These are phyloP conservation scores for Samia ricini DNA, from an alignment of 1,140 invertebrate genomes.

Conservation along the genomic window DNA sequence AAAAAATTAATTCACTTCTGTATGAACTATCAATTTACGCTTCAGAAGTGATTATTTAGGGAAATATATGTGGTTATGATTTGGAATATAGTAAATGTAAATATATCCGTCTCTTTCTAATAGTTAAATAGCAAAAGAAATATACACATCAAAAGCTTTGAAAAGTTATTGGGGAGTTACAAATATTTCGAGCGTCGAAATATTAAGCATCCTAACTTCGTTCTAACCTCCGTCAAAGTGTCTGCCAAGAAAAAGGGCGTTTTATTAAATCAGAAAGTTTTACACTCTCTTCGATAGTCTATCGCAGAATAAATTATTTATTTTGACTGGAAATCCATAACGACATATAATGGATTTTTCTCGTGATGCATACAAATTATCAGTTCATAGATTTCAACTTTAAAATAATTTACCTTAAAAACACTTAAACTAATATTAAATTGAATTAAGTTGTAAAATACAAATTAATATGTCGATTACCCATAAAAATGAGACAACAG, in stretches of 20 bases:
- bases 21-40: no score
- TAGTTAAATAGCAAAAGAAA: background rate
- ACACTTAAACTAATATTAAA: no score
- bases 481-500: no score
- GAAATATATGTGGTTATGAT: no score
- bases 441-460: no score
- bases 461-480: no score
- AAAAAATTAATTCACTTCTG: no score
- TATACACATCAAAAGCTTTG: background rate
- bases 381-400: background rate
- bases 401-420: background rate
- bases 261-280: constrained; percentile 16
- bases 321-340: background rate
- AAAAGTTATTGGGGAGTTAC: background rate
- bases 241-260: constrained; percentile 8
- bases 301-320: constrained; percentile 11
- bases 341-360: background rate
- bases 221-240: constrained; percentile 9
- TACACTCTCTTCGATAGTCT: background rate
- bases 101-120: background rate
- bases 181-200: constrained; percentile 5
- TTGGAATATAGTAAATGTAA: background rate
- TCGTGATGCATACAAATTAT: background rate
- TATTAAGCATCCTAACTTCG: constrained; percentile 11
- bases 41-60: no score